Conservation (phyloP, 2,888 invertebrate genomes). For the Drosophila glabriapex region DNA sequence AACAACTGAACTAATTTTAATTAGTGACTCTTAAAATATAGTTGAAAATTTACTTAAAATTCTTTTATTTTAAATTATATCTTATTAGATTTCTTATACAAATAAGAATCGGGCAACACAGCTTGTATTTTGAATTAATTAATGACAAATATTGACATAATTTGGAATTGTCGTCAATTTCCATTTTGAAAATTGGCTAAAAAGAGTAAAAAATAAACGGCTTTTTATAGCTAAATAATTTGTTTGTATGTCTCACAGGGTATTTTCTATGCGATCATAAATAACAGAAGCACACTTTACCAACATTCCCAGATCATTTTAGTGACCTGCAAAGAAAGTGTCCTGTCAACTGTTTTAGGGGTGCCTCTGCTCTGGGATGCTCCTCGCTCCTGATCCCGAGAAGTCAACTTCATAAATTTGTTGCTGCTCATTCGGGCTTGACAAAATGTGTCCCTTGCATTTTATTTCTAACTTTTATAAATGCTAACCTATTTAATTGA, state of each 20-base stretch:
- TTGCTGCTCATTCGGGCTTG: constrained; percentile 70
- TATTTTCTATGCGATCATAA: not conserved
- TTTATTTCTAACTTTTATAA: constrained; percentile 71
- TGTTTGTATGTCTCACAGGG: not conserved
- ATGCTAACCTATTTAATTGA: constrained; percentile 82
- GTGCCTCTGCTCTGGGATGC: constrained; percentile 35
- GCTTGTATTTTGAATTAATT: not conserved
- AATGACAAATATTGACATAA: not conserved
- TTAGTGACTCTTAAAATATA: not conserved
- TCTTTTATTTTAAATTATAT: not conserved
- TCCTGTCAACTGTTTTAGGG: constrained; percentile 39
- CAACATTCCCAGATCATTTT: constrained; percentile 33
- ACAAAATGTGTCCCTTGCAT: constrained; percentile 78
- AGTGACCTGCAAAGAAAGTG: constrained; percentile 33
- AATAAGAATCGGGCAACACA: not conserved
- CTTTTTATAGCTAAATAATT: not conserved
- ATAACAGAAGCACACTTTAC: not conserved
- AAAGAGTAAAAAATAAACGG: not conserved
- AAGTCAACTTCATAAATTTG: constrained; percentile 70
- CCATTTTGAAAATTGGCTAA: not conserved
- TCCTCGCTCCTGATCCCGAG: constrained; percentile 44
- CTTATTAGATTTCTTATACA: not conserved
- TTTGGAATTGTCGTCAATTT: not conserved
- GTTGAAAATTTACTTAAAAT: not conserved
- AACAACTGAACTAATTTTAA: not conserved